Evolutionary conservation across 2,888 invertebrate genomes (phyloP).

Genomic region (Meteorus colon): DNA sequence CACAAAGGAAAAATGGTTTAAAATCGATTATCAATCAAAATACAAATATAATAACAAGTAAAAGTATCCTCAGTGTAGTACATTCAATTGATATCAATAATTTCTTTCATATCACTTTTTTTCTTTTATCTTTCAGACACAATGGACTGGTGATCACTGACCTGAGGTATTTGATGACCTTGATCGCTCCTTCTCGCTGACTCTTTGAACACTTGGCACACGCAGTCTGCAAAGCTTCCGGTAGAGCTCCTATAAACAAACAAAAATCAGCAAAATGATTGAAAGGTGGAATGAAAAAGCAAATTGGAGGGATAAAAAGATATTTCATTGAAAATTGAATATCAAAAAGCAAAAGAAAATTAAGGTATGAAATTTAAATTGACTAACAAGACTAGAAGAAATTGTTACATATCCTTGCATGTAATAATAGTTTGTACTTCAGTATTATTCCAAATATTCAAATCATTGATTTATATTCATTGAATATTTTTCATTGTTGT

Average conservation of each 20-base stretch:
- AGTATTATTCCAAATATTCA: no score
- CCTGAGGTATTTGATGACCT: conserved; percentile 61
- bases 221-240: conserved; percentile 59
- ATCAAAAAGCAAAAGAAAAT: no score
- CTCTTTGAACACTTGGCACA: conserved; percentile 61
- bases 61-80: no score
- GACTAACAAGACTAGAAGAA: no score
- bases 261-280: neutral
- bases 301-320: neutral
- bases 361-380: no score
- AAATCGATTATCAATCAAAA: neutral
- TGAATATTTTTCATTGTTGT: no score
- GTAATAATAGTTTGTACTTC: no score
- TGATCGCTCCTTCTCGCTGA: conserved; percentile 58
- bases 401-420: no score
- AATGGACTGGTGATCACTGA: conserved; percentile 36
- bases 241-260: conserved; percentile 54
- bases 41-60: neutral
- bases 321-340: neutral
- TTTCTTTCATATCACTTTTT: neutral
- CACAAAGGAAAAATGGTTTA: neutral
- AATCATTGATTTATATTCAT: no score
- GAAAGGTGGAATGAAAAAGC: neutral
- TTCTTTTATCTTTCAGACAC: neutral
- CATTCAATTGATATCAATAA: no score